Conservation (phyloP, 2,113 vertebrate genomes). For the Atlantisia rogersi region DNA sequence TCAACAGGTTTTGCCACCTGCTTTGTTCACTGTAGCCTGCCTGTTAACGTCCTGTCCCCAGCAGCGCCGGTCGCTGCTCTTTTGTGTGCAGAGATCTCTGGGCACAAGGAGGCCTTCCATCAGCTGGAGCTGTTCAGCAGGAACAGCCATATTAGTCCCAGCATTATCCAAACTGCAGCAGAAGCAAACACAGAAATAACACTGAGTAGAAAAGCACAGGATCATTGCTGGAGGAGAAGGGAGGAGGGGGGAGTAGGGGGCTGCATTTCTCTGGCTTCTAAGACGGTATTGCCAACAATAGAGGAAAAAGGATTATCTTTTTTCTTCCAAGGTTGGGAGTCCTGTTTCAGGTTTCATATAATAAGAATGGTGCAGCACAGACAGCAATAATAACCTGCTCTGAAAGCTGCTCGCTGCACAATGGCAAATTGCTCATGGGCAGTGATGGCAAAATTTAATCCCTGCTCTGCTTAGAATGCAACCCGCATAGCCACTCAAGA, state of each 20-base stretch:
- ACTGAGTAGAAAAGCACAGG: background rate
- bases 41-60: background rate
- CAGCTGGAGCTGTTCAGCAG: background rate
- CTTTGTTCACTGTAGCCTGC: background rate
- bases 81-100: background rate
- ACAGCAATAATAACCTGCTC: slow-evolving; percentile 54
- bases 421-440: slow-evolving; percentile 68
- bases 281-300: background rate
- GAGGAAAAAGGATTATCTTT: slow-evolving; percentile 41
- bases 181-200: slow-evolving; percentile 13
- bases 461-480: slow-evolving; percentile 63
- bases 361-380: slow-evolving; percentile 12
- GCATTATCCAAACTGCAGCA: background rate
- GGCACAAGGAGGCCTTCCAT: background rate
- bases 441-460: slow-evolving; percentile 68
- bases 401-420: slow-evolving; percentile 35
- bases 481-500: slow-evolving; percentile 62
- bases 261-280: background rate
- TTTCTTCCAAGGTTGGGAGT: slow-evolving; percentile 20
- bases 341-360: slow-evolving; percentile 55
- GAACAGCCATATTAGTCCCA: background rate
- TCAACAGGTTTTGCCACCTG: background rate
- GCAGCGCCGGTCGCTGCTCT: background rate
- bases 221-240: background rate
- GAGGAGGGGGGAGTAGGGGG: background rate